A percentile compares a stretch with the other conserved stretches of the same genome.
These are phyloP conservation scores for Neosalanx taihuensis DNA, from an alignment of 2,797 vertebrate genomes.

Conservation along the genomic window DNA sequence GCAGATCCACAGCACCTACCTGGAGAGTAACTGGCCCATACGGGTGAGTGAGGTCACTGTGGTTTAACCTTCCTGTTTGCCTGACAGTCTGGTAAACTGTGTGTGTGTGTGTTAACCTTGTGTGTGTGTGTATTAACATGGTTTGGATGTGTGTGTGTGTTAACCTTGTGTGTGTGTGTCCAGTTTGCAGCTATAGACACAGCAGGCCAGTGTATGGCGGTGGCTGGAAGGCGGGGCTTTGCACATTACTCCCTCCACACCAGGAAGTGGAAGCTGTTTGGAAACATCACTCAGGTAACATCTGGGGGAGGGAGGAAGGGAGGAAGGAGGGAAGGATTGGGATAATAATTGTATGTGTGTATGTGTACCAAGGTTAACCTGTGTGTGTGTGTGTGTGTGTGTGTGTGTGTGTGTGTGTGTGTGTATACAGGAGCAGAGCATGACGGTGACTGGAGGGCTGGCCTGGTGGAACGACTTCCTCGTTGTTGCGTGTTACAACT, in stretches of 20 bases:
- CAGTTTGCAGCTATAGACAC: constrained; percentile 97
- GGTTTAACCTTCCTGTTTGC: not conserved
- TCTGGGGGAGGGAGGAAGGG: too few relatives aligned
- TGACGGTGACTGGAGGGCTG: constrained; percentile 94
- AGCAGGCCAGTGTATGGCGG: constrained; percentile 91
- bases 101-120: not conserved
- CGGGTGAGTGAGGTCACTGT: constrained; percentile 78
- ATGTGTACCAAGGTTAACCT: not conserved
- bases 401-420: constrained; percentile 16
- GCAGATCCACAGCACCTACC: constrained; percentile 96
- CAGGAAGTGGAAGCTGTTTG: constrained; percentile 99
- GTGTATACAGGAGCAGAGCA: constrained; percentile 88
- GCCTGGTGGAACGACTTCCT: constrained; percentile 98
- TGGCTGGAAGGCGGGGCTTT: constrained; percentile 94
- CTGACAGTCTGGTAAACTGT: not conserved
- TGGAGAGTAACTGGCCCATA: constrained; percentile 99
- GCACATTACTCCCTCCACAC: constrained; percentile 95
- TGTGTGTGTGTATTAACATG: constrained; percentile 3
- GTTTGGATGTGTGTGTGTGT: not conserved
- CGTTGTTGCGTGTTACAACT: constrained; percentile 95
- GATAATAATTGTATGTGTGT: not conserved
- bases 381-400: constrained; percentile 10
- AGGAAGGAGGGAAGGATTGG: too few relatives aligned
- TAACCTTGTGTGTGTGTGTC: not conserved
- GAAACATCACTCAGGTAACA: constrained; percentile 94